These are phyloP conservation scores for Cyprinodon variegatus DNA, from an alignment of 2,113 vertebrate species.

Conservation along the genomic window DNA sequence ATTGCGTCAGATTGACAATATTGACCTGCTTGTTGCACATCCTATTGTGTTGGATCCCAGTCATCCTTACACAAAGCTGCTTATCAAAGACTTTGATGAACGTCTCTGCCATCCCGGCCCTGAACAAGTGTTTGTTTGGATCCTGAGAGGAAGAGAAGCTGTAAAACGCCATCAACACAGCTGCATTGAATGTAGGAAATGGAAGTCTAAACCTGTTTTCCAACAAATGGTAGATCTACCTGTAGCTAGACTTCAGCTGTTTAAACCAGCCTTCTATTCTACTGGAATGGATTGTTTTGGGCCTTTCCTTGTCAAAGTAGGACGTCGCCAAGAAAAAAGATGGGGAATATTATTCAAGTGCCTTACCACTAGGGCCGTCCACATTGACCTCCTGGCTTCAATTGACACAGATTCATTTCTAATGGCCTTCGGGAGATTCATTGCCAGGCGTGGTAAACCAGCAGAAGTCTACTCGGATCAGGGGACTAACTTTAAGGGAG, in stretches of 20 bases:
- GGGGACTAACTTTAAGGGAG: background rate
- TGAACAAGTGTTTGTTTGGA: background rate
- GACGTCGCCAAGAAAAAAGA: background rate
- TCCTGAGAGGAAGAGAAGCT: background rate
- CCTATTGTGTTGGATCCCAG: background rate
- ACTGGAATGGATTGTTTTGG: background rate
- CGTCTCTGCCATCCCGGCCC: background rate
- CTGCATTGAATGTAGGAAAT: background rate
- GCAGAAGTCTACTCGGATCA: background rate
- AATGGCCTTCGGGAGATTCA: slow-evolving; percentile 2
- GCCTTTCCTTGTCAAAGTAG: background rate
- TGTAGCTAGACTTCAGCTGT: background rate
- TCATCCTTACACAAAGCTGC: background rate
- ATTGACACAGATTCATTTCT: background rate
- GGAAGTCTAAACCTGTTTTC: background rate
- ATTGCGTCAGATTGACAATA: too few species aligned
- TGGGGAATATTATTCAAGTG: background rate
- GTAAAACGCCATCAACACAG: background rate
- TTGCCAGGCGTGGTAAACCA: background rate
- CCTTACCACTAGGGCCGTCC: background rate
- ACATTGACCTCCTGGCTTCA: background rate
- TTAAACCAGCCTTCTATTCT: background rate
- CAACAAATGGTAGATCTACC: slow-evolving; percentile 1
- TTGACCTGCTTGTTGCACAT: background rate
- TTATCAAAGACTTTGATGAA: background rate